Evolutionary conservation across 2,888 invertebrate species (phyloP), one percentile per base, ranked within the genome.

Genomic region (Heteromurus nitidus): DNA sequence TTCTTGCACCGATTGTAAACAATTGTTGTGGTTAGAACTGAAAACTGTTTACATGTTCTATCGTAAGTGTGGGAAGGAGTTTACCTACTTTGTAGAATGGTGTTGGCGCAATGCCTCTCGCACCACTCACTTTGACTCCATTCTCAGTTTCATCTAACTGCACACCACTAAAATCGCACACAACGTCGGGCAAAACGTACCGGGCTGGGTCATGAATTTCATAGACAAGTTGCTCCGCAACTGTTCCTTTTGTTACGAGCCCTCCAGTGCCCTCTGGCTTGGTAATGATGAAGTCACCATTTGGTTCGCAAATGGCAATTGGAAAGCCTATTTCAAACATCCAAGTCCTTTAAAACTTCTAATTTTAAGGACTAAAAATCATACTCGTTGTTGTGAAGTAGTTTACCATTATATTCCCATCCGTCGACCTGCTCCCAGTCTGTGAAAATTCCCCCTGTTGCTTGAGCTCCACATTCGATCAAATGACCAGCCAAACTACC

Each of bases 401-500:
- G n/a, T 58, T 77, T 72, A 85, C 86, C 87, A 84, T 87, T 87
- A 55, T 88, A 85, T 76, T 88, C 90, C 90, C 90, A 91, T 81
- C 89, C 89, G 30, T 88, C 86, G 1, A 91, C 89, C 67, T 84
- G 82, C 42, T 90, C 88, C 91, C 91, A 91, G 85, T 91, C 91
- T 53, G 91, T 91, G 85, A 89, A 90, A 42, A 90, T 89, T 3
- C 91, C 91, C 24, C 91, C 91, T 60, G 91, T 91, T 1, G 88
- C 88, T 85, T 91, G 91, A 22, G 91, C 90, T 50, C 91, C 91
- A 89, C 91, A 91, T 87, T 91, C 91, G 36, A 91, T 88, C 67
- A 91, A 88, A 87, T 91, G 91, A 22, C 91, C 91, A 42, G 91
- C 91, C 73, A 91, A 87, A 85, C 90, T 90, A 74, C 90, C 91